Evolutionary conservation across 2,113 vertebrate genomes (phyloP), one percentile per base, ranked within the genome.

Genomic region (Cercopithecus mona): DNA sequence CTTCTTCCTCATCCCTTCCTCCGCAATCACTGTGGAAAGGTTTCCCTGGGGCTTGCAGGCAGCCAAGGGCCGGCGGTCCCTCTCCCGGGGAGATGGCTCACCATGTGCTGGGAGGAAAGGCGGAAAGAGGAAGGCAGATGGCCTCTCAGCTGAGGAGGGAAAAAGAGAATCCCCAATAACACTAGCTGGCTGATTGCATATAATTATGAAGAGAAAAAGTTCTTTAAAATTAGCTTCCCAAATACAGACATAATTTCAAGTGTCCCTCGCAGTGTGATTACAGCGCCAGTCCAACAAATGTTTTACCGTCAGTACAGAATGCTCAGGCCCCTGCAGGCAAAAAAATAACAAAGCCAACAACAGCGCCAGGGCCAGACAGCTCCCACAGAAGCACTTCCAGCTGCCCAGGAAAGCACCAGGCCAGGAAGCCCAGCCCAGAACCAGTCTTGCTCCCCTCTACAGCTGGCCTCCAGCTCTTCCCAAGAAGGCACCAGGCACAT

Each of bases 201-300:
- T 95, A 92, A 97, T 96, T 92, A 97, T 10, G 86, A 91, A 94
- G 87, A 61, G 35, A 87, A 96, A 97, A 83, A 2, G n/a, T 68
- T 94, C 95, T 93, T 96, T 91, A 93, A 96, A 98, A 97, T 96
- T 84, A 97, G 96, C 83, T 95, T 96, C 83, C 78, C 91, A 90
- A 97, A 93, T 72, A 76, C 70, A 64, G 50, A 97, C 72, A 59
- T 90, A 83, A 97, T 96, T 97, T 95, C 89, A 90, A 97, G 92
- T 94, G 88, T 94, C 93, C 96, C 87, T 87, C 59, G 82, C 93
- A 93, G 91, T 50, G 85, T 87, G 97, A 97, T 96, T 86, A 97
- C 78, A 89, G 43, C 7, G 0, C 79, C 79, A 11, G 64, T 61
- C 52, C 61, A 10, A 76, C 23, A 40, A 86, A 82, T 59, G 83